phyloP scores from a whole-genome alignment of 2,797 vertebrate species.

The Naso thynnoides region DNA sequence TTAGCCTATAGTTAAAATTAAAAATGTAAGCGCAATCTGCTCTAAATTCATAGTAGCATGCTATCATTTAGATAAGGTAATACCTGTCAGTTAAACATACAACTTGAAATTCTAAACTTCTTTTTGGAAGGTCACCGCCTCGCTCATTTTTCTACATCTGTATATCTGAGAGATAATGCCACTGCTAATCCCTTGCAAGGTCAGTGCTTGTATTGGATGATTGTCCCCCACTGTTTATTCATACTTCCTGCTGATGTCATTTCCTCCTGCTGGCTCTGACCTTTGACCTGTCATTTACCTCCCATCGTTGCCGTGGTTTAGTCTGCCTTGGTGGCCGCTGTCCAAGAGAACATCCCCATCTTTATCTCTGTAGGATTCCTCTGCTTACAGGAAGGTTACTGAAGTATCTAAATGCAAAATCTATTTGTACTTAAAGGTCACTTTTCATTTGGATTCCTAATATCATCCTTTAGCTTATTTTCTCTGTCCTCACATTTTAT shows the following conservation, averaged over 20 bases:
- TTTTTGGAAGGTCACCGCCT: conserved; percentile 70
- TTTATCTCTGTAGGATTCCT: conserved; percentile 75
- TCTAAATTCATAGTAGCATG: not conserved
- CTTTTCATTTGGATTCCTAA: conserved; percentile 70
- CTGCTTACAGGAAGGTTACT: conserved; percentile 71
- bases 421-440: conserved; percentile 77
- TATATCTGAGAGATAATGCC: conserved; percentile 79
- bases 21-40: not conserved
- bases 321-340: conserved; percentile 55
- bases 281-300: conserved; percentile 83
- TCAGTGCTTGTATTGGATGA: conserved; percentile 79
- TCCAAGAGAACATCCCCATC: conserved; percentile 68
- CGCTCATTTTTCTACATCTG: conserved; percentile 73
- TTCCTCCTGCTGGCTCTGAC: conserved; percentile 77
- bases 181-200: conserved; percentile 81
- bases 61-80: not conserved
- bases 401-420: conserved; percentile 75
- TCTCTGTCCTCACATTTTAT: conserved; percentile 34
- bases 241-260: conserved; percentile 83
- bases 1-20: not conserved
- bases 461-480: conserved; percentile 42
- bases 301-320: conserved; percentile 64
- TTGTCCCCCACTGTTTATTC: conserved; percentile 85
- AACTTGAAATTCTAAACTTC: conserved; percentile 63
- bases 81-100: conserved; percentile 14